Evolutionary conservation across 1,140 invertebrate species (phyloP).

Genomic region (Diachasmimorpha longicaudata): DNA sequence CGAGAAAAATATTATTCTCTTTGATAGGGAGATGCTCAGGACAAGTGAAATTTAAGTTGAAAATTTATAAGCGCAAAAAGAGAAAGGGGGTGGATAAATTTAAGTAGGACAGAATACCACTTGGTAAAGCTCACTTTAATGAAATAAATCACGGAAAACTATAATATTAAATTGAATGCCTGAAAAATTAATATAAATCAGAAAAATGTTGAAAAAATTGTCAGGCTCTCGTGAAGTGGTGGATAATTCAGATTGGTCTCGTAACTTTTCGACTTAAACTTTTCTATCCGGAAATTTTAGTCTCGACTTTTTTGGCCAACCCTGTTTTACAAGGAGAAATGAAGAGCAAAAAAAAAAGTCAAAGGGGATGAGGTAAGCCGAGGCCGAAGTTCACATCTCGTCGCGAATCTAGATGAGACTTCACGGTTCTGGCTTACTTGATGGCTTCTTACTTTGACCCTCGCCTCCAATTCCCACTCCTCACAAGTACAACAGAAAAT

Average conservation of each 20-base stretch:
- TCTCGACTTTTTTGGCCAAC: neutral
- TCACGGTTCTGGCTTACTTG: slow-evolving; percentile 8
- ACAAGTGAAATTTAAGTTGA: too few species aligned
- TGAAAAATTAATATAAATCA: neutral
- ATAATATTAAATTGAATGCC: neutral
- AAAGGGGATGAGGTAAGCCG: neutral
- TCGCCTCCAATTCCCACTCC: neutral
- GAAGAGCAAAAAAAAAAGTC: neutral
- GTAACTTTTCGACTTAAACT: neutral
- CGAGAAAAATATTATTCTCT: too few species aligned
- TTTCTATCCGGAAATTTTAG: neutral
- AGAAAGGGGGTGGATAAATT: too few species aligned
- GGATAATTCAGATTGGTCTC: neutral
- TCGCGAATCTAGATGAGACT: slow-evolving; percentile 43
- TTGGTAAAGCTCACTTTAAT: too few species aligned
- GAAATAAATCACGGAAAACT: too few species aligned
- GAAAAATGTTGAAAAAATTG: neutral
- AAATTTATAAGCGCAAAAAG: too few species aligned
- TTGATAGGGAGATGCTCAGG: too few species aligned
- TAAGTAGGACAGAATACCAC: too few species aligned
- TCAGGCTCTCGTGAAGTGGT: neutral
- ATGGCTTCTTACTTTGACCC: slow-evolving; percentile 10
- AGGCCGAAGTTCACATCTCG: slow-evolving; percentile 31
- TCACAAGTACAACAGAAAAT: neutral
- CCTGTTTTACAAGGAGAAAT: neutral